These are phyloP conservation scores for Apis cerana DNA, from an alignment of 1,140 invertebrate genomes.

Conservation along the genomic window DNA sequence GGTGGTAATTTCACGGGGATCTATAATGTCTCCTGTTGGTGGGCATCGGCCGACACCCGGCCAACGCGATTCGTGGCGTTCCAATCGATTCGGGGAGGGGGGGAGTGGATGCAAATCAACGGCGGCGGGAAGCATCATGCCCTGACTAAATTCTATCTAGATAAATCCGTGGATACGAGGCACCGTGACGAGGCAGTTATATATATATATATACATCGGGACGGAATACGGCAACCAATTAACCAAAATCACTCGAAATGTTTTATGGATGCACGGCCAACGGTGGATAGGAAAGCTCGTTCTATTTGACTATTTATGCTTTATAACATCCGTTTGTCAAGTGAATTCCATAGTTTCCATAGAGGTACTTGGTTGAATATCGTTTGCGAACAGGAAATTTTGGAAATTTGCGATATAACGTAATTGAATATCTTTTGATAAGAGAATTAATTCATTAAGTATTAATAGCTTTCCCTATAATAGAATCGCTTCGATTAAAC, in stretches of 20 bases:
- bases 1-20: constrained; percentile 31
- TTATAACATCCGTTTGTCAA: constrained; percentile 7
- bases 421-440: too few species aligned
- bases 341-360: too few species aligned
- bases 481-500: too few species aligned
- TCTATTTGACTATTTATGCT: constrained; percentile 2
- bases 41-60: neutral
- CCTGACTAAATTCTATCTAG: constrained; percentile 22
- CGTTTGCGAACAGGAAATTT: too few species aligned
- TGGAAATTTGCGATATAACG: too few species aligned
- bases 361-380: too few species aligned
- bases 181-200: neutral
- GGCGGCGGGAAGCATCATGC: neutral
- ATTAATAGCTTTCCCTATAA: too few species aligned
- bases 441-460: too few species aligned
- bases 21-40: constrained; percentile 25
- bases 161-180: constrained; percentile 8
- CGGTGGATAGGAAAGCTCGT: neutral
- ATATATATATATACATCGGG: neutral
- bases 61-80: neutral
- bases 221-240: constrained; percentile 16
- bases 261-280: constrained; percentile 13
- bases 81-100: neutral
- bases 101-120: constrained; percentile 18
- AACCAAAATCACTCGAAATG: constrained; percentile 28